A percentile compares a stretch with the other conserved stretches of the same genome.
phyloP scores from a whole-genome alignment of 2,113 vertebrate genomes.

The Lasiurus borealis region DNA sequence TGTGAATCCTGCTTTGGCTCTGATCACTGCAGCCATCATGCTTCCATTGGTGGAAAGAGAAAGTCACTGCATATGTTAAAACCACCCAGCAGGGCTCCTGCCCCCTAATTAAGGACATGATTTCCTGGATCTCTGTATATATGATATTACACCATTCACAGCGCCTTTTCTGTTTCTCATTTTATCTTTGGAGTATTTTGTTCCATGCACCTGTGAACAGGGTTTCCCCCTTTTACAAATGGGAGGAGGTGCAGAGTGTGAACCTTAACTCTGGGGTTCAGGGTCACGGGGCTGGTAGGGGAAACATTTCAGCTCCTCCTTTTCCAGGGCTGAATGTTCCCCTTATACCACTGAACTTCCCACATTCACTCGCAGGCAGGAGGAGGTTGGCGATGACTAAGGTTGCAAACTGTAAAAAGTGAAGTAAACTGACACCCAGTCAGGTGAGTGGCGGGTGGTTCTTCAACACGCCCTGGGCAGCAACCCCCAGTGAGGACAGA shows the following conservation, averaged over 20 bases:
- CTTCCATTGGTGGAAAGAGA: not conserved
- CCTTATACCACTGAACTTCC: not conserved
- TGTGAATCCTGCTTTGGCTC: not conserved
- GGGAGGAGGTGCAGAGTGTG: not conserved
- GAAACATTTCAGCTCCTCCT: too few species aligned
- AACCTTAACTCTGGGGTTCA: too few species aligned
- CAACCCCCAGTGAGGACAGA: not conserved
- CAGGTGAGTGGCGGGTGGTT: not conserved
- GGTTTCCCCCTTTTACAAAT: not conserved
- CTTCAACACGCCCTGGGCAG: too few species aligned
- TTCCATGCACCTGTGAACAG: not conserved
- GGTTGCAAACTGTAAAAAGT: not conserved
- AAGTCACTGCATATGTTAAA: not conserved
- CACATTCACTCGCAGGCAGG: not conserved
- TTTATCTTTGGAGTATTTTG: not conserved
- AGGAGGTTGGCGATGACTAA: not conserved
- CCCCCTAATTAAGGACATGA: not conserved
- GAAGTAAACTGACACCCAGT: not conserved
- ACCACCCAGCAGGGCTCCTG: slow-evolving; percentile 60
- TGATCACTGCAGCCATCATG: not conserved
- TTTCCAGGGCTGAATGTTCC: not conserved
- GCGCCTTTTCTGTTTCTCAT: not conserved
- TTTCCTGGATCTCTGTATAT: not conserved
- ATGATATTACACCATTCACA: too few species aligned
- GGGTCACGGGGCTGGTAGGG: not conserved